These are phyloP conservation scores for Trichoplusia ni DNA, from an alignment of 1,140 invertebrate species.

Conservation along the genomic window DNA sequence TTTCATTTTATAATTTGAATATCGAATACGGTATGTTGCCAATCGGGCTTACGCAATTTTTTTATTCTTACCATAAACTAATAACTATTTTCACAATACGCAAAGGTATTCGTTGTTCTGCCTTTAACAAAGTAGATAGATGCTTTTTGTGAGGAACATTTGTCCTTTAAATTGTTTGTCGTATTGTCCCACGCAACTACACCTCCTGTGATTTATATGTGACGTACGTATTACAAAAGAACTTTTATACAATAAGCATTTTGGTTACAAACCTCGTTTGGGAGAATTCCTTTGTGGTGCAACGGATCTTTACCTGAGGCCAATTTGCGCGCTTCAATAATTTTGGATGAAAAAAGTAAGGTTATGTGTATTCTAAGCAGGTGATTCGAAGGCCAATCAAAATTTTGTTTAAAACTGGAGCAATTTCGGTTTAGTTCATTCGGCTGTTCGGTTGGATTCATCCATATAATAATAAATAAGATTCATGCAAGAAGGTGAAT, in stretches of 20 bases:
- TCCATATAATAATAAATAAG: no score
- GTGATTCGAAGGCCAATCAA: not conserved
- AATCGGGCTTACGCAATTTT: no score
- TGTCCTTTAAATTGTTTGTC: constrained; percentile 10
- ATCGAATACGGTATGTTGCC: no score
- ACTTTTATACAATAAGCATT: constrained; percentile 19
- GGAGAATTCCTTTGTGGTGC: constrained; percentile 22
- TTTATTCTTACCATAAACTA: no score
- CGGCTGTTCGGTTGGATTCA: no score
- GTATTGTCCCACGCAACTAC: constrained; percentile 23
- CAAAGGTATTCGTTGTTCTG: not conserved
- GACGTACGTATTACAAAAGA: constrained; percentile 12
- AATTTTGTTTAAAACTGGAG: not conserved
- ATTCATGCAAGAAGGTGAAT: no score
- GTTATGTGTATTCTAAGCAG: not conserved
- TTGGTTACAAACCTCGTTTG: constrained; percentile 13
- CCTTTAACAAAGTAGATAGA: constrained; percentile 5
- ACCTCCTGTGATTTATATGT: constrained; percentile 16
- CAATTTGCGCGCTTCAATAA: constrained; percentile 19
- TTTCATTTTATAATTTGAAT: no score
- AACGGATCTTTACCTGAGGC: constrained; percentile 18
- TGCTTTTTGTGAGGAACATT: constrained; percentile 6
- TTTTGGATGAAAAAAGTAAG: not conserved
- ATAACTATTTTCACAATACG: not conserved
- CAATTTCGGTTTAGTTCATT: no score